Percentiles rank a stretch among this genome's conserved stretches.
Evolutionary conservation across 2,797 vertebrate genomes (phyloP).

Genomic region (Alosa sapidissima): DNA sequence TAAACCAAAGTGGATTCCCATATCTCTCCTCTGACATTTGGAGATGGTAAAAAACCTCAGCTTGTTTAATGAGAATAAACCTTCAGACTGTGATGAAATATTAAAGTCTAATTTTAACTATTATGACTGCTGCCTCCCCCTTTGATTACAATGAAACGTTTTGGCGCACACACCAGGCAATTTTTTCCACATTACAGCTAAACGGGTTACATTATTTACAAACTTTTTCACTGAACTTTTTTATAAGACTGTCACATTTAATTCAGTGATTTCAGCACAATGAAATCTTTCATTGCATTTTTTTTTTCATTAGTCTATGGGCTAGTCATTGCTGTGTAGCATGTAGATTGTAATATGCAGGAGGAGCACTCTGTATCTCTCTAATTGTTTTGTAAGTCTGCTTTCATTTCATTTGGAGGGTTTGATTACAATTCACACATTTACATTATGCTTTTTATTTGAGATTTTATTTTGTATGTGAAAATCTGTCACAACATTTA

Average conservation of each 20-base stretch:
- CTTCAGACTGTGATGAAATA: slow-evolving; percentile 84
- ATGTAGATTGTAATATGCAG: slow-evolving; percentile 33
- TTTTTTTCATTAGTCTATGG: slow-evolving; percentile 30
- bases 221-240: slow-evolving; percentile 72
- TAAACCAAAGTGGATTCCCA: slow-evolving; percentile 76
- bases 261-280: slow-evolving; percentile 55
- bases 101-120: slow-evolving; percentile 91
- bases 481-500: neutral
- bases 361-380: neutral
- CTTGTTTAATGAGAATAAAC: slow-evolving; percentile 85
- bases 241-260: slow-evolving; percentile 54
- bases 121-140: slow-evolving; percentile 67
- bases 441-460: slow-evolving; percentile 9
- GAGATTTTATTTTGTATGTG: neutral
- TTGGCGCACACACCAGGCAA: slow-evolving; percentile 73
- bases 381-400: slow-evolving; percentile 42
- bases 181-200: slow-evolving; percentile 74
- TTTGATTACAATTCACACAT: slow-evolving; percentile 49
- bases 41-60: slow-evolving; percentile 77
- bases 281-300: slow-evolving; percentile 42
- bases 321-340: slow-evolving; percentile 31
- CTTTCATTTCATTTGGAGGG: slow-evolving; percentile 39
- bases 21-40: slow-evolving; percentile 85
- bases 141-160: slow-evolving; percentile 83
- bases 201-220: slow-evolving; percentile 83